Percentiles rank a stretch among this genome's conserved stretches.
These are phyloP conservation scores for Lathronympha strigana DNA, from an alignment of 2,888 invertebrate genomes.

Conservation along the genomic window DNA sequence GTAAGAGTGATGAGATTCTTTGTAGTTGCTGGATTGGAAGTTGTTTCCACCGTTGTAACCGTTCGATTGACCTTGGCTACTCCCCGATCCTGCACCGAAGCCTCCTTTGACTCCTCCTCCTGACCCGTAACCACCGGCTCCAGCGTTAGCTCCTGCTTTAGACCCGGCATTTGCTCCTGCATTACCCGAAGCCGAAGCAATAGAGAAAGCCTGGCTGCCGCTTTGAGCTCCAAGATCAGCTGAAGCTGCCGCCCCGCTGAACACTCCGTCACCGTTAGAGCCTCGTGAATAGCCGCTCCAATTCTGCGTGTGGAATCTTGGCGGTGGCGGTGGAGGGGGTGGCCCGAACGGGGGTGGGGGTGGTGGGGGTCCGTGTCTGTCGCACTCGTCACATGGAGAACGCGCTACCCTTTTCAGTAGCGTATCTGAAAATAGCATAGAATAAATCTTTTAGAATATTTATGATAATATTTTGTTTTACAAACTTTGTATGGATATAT, in stretches of 20 bases:
- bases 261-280: conserved; percentile 59
- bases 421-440: conserved; percentile 50
- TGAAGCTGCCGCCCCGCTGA: conserved; percentile 61
- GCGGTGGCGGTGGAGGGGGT: conserved; percentile 46
- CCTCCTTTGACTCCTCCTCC: conserved; percentile 31
- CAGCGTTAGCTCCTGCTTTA: conserved; percentile 9
- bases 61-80: conserved; percentile 32
- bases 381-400: conserved; percentile 52
- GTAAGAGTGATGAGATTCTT: conserved; percentile 53
- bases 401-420: conserved; percentile 51
- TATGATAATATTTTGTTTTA: neutral
- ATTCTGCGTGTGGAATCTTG: conserved; percentile 60
- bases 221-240: conserved; percentile 50
- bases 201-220: conserved; percentile 58
- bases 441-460: neutral
- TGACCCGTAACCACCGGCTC: conserved; percentile 1
- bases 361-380: conserved; percentile 43
- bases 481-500: too few species aligned
- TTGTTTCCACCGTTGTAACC: conserved; percentile 33
- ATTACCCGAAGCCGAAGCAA: conserved; percentile 48
- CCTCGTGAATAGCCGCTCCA: conserved; percentile 63
- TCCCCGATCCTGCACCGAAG: conserved; percentile 27
- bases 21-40: conserved; percentile 45
- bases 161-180: conserved; percentile 13
- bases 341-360: conserved; percentile 38